These are phyloP conservation scores for Caenorhabditis japonica DNA, from an alignment of 2,888 invertebrate genomes.

Conservation along the genomic window DNA sequence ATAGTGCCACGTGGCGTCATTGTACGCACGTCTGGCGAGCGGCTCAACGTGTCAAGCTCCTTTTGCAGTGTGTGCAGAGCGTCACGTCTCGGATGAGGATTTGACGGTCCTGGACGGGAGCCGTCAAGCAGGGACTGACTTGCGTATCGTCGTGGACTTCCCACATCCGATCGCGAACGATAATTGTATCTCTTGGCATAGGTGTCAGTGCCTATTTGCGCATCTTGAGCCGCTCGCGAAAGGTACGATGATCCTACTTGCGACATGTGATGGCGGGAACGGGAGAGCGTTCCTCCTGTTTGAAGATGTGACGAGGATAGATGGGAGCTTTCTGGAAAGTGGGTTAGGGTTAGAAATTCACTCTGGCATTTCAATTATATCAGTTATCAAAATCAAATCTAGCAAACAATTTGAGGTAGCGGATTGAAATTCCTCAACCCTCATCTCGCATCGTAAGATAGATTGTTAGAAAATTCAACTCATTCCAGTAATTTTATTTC, in stretches of 20 bases:
- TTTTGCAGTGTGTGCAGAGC: constrained; percentile 76
- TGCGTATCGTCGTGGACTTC: constrained; percentile 74
- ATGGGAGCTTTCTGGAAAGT: constrained; percentile 48
- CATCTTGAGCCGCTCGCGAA: constrained; percentile 65
- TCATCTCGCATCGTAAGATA: too few relatives aligned
- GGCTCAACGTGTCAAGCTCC: constrained; percentile 75
- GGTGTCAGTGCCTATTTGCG: constrained; percentile 64
- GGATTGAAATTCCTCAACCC: too few relatives aligned
- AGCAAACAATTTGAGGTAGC: too few relatives aligned
- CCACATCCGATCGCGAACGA: constrained; percentile 75
- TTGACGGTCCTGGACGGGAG: constrained; percentile 75
- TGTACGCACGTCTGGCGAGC: constrained; percentile 68
- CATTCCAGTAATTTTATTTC: too few relatives aligned
- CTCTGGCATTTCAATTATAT: too few relatives aligned
- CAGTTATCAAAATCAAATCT: too few relatives aligned
- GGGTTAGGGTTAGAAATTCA: too few relatives aligned
- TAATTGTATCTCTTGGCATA: constrained; percentile 76
- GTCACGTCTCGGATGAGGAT: constrained; percentile 75
- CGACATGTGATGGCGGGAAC: constrained; percentile 67
- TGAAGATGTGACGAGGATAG: constrained; percentile 49
- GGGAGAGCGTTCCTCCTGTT: constrained; percentile 45
- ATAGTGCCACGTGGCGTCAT: constrained; percentile 38
- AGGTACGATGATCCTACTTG: constrained; percentile 70
- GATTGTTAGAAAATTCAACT: too few relatives aligned
- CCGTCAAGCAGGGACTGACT: constrained; percentile 77